Conservation (phyloP, 2,113 vertebrate species). For the Strigops habroptila region DNA sequence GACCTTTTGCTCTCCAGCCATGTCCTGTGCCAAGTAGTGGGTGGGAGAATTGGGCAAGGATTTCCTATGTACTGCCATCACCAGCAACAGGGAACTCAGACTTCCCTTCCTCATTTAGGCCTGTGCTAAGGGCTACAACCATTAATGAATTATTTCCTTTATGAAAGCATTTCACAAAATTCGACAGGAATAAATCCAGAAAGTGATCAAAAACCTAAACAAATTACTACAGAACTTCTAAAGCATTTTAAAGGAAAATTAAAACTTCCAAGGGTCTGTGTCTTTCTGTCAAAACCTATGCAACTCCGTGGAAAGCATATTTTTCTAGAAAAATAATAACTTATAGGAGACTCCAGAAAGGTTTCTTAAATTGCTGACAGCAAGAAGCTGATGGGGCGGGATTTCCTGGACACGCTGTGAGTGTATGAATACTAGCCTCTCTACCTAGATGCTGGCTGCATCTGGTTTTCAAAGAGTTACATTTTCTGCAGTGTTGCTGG, state of each 20-base stretch:
- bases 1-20: background rate
- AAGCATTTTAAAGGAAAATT: background rate
- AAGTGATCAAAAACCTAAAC: background rate
- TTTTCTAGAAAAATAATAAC: background rate
- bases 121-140: background rate
- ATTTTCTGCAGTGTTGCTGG: background rate
- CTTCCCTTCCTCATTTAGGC: background rate
- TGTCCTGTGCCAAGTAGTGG: background rate
- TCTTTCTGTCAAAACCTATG: background rate
- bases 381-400: background rate
- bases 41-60: slow-evolving; percentile 13
- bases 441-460: background rate
- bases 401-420: background rate
- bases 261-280: background rate
- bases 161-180: background rate
- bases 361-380: background rate
- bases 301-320: background rate
- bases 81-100: background rate
- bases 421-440: background rate
- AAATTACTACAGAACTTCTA: background rate
- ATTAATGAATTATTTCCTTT: slow-evolving; percentile 33
- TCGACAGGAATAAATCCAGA: background rate
- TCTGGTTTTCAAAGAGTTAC: background rate
- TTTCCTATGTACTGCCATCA: slow-evolving; percentile 21
- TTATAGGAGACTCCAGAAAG: background rate